These are phyloP conservation scores for Mylabris phalerata DNA, from an alignment of 1,140 invertebrate genomes.

Conservation along the genomic window DNA sequence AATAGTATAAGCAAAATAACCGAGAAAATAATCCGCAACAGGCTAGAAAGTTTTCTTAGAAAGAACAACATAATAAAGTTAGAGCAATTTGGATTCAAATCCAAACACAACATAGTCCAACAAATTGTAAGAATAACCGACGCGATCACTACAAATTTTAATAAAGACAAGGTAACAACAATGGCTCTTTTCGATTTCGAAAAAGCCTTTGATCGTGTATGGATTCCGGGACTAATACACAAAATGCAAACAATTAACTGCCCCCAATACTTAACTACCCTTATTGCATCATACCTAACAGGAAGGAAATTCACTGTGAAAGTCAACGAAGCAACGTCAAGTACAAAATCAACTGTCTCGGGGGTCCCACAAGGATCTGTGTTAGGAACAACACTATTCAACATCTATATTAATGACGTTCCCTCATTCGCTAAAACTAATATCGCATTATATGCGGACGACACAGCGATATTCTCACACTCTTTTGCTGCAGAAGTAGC, in stretches of 20 bases:
- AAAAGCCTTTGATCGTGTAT: slow-evolving; percentile 38
- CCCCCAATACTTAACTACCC: slow-evolving; percentile 16
- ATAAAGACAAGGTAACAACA: no score
- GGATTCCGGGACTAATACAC: slow-evolving; percentile 31
- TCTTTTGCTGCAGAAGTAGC: slow-evolving; percentile 6
- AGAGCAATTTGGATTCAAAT: not conserved
- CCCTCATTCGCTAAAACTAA: slow-evolving; percentile 19
- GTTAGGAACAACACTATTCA: slow-evolving; percentile 25
- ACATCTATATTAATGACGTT: slow-evolving; percentile 24
- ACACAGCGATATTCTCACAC: slow-evolving; percentile 29
- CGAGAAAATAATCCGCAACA: no score
- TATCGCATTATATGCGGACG: slow-evolving; percentile 34
- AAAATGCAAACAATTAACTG: slow-evolving; percentile 24
- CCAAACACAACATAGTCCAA: no score
- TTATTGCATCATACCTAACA: slow-evolving; percentile 6
- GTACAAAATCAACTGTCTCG: slow-evolving; percentile 4
- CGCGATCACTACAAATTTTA: no score
- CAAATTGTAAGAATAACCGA: no score
- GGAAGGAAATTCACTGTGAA: slow-evolving; percentile 26
- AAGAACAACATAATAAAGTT: not conserved
- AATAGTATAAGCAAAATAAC: no score
- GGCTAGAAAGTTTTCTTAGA: no score
- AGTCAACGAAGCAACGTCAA: slow-evolving; percentile 17
- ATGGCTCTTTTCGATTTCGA: slow-evolving; percentile 26
- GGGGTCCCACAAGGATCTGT: slow-evolving; percentile 14